phyloP scores from a whole-genome alignment of 2,797 vertebrate genomes.

The Anolis apletophallus region DNA sequence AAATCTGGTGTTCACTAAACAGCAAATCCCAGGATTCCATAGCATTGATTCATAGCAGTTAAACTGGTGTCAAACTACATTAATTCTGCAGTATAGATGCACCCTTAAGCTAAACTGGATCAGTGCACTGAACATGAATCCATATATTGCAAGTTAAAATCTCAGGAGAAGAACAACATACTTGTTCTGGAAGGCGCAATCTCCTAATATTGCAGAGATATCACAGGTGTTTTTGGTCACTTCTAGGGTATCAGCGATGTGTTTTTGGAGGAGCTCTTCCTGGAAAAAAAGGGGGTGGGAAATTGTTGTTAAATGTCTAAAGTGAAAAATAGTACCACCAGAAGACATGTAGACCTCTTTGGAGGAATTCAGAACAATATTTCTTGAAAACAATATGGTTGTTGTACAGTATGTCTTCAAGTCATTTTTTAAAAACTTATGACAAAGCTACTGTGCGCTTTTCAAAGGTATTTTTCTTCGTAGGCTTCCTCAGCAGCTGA shows the following conservation, averaged over 20 bases:
- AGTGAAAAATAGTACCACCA: accelerated
- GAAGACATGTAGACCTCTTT: neutral
- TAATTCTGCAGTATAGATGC: too few relatives aligned
- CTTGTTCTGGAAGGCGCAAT: slow-evolving; percentile 61
- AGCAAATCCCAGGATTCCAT: too few relatives aligned
- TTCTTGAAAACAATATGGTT: too few relatives aligned
- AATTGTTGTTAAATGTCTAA: neutral
- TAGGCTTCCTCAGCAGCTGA: too few relatives aligned
- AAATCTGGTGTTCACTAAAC: too few relatives aligned
- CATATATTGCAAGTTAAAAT: neutral
- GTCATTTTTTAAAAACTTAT: too few relatives aligned
- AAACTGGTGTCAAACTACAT: too few relatives aligned
- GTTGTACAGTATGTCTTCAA: too few relatives aligned
- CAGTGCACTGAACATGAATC: too few relatives aligned
- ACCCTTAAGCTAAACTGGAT: neutral
- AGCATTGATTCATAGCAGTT: too few relatives aligned
- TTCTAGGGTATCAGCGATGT: slow-evolving; percentile 25
- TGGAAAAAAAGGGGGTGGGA: slow-evolving; percentile 11
- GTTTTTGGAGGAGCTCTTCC: slow-evolving; percentile 61
- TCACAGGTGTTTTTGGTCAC: slow-evolving; percentile 58
- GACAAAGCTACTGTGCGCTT: too few relatives aligned
- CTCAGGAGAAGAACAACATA: slow-evolving; percentile 22
- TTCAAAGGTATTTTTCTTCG: too few relatives aligned
- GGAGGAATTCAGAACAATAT: neutral
- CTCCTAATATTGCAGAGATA: slow-evolving; percentile 51